phyloP scores from a whole-genome alignment of 2,888 invertebrate genomes.

The Meiosimyza decipiens region DNA sequence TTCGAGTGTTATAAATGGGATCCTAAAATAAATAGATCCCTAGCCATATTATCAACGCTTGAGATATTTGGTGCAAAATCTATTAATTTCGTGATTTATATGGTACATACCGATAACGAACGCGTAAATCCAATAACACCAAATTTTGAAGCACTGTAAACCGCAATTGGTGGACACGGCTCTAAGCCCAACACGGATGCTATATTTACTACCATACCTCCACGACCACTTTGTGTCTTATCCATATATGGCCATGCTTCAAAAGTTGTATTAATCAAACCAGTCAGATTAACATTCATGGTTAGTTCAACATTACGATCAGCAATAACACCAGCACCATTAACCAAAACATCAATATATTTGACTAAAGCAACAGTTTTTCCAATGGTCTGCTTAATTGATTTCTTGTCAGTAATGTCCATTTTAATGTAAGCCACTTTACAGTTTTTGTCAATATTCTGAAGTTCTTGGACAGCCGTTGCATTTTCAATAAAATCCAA shows the following conservation, averaged over 20 bases:
- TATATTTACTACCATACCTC: conserved; percentile 61
- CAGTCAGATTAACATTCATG: conserved; percentile 45
- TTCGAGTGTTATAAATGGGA: conserved; percentile 45
- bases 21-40: conserved; percentile 40
- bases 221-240: conserved; percentile 58
- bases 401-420: conserved; percentile 46
- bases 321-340: conserved; percentile 47
- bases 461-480: conserved; percentile 36
- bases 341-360: conserved; percentile 49
- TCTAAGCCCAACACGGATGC: conserved; percentile 55
- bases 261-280: conserved; percentile 47
- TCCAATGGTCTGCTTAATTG: conserved; percentile 41
- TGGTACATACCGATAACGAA: conserved; percentile 50
- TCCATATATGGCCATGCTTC: conserved; percentile 60
- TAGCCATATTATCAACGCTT: too few relatives aligned
- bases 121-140: conserved; percentile 62
- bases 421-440: conserved; percentile 42
- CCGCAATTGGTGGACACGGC: conserved; percentile 49
- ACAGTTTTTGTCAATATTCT: conserved; percentile 38
- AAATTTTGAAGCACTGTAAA: conserved; percentile 58
- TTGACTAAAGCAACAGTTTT: conserved; percentile 39
- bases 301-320: conserved; percentile 45
- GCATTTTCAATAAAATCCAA: conserved; percentile 45
- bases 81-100: too few relatives aligned
- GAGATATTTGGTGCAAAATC: too few relatives aligned